Evolutionary conservation across 2,888 invertebrate genomes (phyloP), one percentile per base, ranked within the genome.

Genomic region (Latrodectus hesperus): DNA sequence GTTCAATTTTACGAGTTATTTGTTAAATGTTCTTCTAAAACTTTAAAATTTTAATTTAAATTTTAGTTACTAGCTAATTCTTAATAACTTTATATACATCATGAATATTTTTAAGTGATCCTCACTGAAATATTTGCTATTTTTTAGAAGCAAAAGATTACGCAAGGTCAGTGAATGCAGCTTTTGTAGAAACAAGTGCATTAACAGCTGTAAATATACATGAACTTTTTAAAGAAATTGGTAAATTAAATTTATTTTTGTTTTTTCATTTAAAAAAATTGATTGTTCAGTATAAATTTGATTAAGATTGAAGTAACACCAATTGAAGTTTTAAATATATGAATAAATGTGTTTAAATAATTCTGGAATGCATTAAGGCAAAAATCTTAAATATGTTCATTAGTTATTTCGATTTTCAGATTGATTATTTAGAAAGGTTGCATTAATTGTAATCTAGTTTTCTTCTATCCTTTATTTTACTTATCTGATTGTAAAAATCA

Each of bases 171-270:
- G 91, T 92, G 14, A 91, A 91, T 89, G 92, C 92, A 22, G 91
- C 92, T 67, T 92, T 92, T 90, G 91, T 92, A 81, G 93, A 93
- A 90, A 93, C 93, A 8, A 92, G 92, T 91, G 93, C 93, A 49
- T 90, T 92, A 81, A 92, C 92, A 65, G 92, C 92, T 51, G 90
- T 91, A 2, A 92, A 92, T 89, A 91, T 93, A 17, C 90, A 91
- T 60, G 91, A 92, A 85, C 90, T 93, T 12, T 93, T 93, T 89
- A 90, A 90, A 84, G 90, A 91, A 90, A 92, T 92, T 88, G 91
- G 92, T 92, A 90, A 92, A 91, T 88, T 38, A 4, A 38, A 4
- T 38, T 38, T 38, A n/a, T 14, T 17, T 16, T 22, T 22, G 12
- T 9, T 3, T 26, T 55, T 68, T 0, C 12, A 3, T 55, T 38